These are phyloP conservation scores for Petrocephalus schoutedeni DNA, from an alignment of 2,797 vertebrate genomes.

Conservation along the genomic window DNA sequence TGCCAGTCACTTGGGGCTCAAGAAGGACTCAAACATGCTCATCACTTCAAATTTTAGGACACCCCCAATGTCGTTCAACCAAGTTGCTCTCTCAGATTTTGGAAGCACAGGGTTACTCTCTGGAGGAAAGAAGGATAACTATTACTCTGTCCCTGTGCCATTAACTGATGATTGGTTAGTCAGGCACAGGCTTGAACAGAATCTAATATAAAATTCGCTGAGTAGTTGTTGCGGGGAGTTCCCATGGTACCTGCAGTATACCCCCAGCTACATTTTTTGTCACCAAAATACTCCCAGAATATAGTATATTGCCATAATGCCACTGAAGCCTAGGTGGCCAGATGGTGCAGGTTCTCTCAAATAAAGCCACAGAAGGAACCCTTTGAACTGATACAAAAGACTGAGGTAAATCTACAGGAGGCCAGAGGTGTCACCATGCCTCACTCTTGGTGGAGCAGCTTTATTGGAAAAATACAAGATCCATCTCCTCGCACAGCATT, in stretches of 20 bases:
- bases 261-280: not conserved
- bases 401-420: conserved; percentile 4
- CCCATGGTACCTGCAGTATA: not conserved
- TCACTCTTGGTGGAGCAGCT: conserved; percentile 39
- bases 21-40: not conserved
- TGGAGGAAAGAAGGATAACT: not conserved
- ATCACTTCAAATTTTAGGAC: not conserved
- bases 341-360: not conserved
- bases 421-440: conserved; percentile 4
- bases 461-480: conserved; percentile 63
- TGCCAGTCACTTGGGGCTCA: not conserved
- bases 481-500: conserved; percentile 51
- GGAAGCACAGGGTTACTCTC: not conserved
- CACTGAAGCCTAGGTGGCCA: not conserved
- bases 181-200: not conserved
- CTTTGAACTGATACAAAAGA: not conserved
- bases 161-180: not conserved
- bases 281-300: not conserved
- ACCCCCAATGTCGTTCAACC: not conserved
- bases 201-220: not conserved
- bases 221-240: not conserved
- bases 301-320: not conserved
- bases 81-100: not conserved
- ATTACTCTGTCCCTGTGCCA: not conserved
- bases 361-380: not conserved